Conservation (phyloP, 2,888 invertebrate genomes). For the Marronus borbonicus region DNA sequence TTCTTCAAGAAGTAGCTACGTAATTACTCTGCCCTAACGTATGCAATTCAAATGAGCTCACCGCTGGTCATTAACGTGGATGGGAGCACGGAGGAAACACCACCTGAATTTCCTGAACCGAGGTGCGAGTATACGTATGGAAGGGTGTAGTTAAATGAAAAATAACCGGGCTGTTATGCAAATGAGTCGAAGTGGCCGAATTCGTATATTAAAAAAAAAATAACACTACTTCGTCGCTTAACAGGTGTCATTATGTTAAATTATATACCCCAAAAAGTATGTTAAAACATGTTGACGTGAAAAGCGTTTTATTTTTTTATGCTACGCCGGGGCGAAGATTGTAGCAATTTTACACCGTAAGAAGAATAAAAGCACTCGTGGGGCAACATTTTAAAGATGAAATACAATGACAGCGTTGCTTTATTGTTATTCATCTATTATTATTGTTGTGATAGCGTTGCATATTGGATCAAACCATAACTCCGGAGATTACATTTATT, state of each 20-base stretch:
- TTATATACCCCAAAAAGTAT: slow-evolving; percentile 28
- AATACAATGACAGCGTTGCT: too few relatives aligned
- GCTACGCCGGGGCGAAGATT: neutral
- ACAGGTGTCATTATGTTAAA: slow-evolving; percentile 44
- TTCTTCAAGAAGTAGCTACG: slow-evolving; percentile 21
- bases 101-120: slow-evolving; percentile 19
- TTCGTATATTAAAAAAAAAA: slow-evolving; percentile 31
- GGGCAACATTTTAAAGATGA: too few relatives aligned
- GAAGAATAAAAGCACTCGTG: too few relatives aligned
- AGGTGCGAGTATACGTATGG: slow-evolving; percentile 24
- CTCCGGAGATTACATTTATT: too few relatives aligned
- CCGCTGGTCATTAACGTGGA: slow-evolving; percentile 26
- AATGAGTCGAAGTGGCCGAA: slow-evolving; percentile 37
- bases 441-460: too few relatives aligned
- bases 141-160: slow-evolving; percentile 40
- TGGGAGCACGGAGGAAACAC: slow-evolving; percentile 19
- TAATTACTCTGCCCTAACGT: slow-evolving; percentile 36
- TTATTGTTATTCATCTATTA: too few relatives aligned
- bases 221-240: slow-evolving; percentile 16
- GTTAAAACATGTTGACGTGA: slow-evolving; percentile 12
- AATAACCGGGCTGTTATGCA: slow-evolving; percentile 39
- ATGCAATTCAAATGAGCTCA: slow-evolving; percentile 45
- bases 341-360: too few relatives aligned
- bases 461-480: too few relatives aligned
- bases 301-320: slow-evolving; percentile 1